A percentile compares a stretch with the other conserved stretches of the same genome.
Conservation (phyloP, 35 echinoderm and acorn worm genomes). For the Nesometra sesokonis region DNA sequence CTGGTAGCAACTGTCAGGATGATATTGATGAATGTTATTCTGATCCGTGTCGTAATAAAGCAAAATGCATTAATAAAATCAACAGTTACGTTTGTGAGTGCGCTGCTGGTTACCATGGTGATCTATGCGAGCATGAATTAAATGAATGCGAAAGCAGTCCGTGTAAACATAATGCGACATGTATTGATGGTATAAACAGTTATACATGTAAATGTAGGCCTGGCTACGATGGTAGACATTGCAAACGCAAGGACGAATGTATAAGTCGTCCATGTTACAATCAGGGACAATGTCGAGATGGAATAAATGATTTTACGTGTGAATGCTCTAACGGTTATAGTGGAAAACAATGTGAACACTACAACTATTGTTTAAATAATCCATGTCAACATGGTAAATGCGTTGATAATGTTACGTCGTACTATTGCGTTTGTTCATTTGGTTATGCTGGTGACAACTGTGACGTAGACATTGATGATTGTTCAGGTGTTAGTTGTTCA, state of each 20-base stretch:
- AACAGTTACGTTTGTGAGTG: conserved; percentile 20
- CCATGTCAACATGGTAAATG: not conserved
- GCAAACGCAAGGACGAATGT: conserved; percentile 27
- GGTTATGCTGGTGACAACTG: not conserved
- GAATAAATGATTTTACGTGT: conserved; percentile 9
- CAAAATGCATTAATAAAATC: not conserved
- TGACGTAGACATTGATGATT: not conserved
- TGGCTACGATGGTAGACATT: conserved; percentile 11
- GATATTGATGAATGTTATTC: not conserved
- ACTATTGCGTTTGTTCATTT: not conserved
- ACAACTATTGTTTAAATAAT: not conserved
- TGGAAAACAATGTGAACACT: conserved; percentile 2
- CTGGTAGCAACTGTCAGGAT: not conserved
- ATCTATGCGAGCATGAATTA: conserved; percentile 25
- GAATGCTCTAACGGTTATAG: conserved; percentile 3
- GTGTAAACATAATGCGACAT: conserved; percentile 27
- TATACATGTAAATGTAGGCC: conserved; percentile 22
- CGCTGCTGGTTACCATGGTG: not conserved
- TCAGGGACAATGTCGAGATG: conserved; percentile 26
- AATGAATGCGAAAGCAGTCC: conserved; percentile 50
- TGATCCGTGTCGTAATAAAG: not conserved
- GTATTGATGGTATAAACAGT: conserved; percentile 10
- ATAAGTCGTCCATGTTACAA: conserved; percentile 28
- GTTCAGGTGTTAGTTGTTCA: not conserved
- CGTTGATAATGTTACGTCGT: not conserved